Conservation (phyloP, 2,888 invertebrate genomes). For the Sesia bembeciformis region DNA sequence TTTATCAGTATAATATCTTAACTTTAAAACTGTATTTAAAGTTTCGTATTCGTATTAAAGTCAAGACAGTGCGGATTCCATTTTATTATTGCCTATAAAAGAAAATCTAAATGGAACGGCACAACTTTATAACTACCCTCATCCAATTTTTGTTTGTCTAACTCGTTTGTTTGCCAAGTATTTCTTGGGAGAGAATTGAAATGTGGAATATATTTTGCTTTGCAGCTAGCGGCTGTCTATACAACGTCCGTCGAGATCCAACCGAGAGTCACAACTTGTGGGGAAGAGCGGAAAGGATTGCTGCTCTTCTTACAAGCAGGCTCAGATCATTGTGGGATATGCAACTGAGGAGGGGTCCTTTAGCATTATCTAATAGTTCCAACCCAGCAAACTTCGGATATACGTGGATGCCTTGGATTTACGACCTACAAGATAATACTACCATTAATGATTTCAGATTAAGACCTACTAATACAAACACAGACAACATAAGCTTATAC, state of each 20-base stretch:
- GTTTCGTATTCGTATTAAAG: too few species aligned
- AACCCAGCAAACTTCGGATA: slow-evolving; percentile 82
- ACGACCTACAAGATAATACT: slow-evolving; percentile 9
- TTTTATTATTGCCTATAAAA: too few species aligned
- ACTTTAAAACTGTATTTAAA: too few species aligned
- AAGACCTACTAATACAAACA: neutral
- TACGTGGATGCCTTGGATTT: slow-evolving; percentile 81
- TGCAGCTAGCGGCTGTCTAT: slow-evolving; percentile 79
- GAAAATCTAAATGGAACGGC: too few species aligned
- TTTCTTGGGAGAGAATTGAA: neutral
- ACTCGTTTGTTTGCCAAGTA: neutral
- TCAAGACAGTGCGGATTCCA: too few species aligned
- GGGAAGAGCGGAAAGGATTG: slow-evolving; percentile 67
- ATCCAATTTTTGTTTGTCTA: neutral
- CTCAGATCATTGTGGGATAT: slow-evolving; percentile 54
- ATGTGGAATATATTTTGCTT: slow-evolving; percentile 10
- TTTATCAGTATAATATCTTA: too few species aligned
- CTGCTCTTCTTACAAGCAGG: slow-evolving; percentile 42
- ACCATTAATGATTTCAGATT: slow-evolving; percentile 1
- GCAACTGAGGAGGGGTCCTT: slow-evolving; percentile 60
- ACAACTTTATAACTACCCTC: too few species aligned
- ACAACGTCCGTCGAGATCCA: slow-evolving; percentile 85
- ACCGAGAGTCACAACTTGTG: slow-evolving; percentile 83
- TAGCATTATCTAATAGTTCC: slow-evolving; percentile 66
- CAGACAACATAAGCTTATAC: slow-evolving; percentile 21